phyloP scores from a whole-genome alignment of 2,113 vertebrate species.

The Odocoileus hemionus region DNA sequence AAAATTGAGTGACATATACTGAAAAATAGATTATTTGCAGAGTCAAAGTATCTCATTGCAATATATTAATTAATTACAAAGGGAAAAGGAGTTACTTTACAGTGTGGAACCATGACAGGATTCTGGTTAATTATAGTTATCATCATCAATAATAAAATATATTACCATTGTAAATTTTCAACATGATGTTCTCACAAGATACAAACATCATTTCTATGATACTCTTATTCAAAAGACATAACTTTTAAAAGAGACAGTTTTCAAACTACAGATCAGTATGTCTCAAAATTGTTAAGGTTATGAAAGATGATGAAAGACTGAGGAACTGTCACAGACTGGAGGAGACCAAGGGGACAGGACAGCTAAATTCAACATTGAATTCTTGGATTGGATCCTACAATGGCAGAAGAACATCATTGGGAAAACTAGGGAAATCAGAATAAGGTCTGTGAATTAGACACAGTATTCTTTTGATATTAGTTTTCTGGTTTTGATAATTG shows the following conservation, averaged over 20 bases:
- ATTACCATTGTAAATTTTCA: background rate
- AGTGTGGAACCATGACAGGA: background rate
- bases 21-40: background rate
- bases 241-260: background rate
- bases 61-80: background rate
- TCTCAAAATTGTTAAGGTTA: background rate
- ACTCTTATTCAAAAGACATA: background rate
- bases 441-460: background rate
- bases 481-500: background rate
- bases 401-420: background rate
- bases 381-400: background rate
- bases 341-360: background rate
- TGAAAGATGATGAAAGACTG: background rate
- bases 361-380: background rate
- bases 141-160: background rate
- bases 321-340: background rate
- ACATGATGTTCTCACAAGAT: background rate
- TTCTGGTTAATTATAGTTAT: background rate
- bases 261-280: background rate
- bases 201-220: background rate
- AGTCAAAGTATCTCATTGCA: background rate
- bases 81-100: background rate
- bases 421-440: background rate
- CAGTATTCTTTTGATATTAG: background rate
- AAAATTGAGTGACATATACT: background rate